These are phyloP conservation scores for Pelecanus crispus DNA, from an alignment of 2,113 vertebrate species.

Conservation along the genomic window DNA sequence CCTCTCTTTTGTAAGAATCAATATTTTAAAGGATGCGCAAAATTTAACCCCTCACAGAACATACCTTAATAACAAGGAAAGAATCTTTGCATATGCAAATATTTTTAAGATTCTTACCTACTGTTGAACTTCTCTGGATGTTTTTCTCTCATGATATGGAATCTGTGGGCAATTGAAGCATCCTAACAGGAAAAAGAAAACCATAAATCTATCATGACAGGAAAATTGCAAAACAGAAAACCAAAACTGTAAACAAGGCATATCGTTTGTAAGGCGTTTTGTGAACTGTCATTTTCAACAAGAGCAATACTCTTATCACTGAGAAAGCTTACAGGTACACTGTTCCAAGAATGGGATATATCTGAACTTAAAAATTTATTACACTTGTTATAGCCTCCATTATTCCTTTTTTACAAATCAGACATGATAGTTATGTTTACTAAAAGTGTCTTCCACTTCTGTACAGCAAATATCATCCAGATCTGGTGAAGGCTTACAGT, in stretches of 20 bases:
- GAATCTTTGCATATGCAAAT: not conserved
- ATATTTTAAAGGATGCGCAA: not conserved
- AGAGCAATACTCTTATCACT: not conserved
- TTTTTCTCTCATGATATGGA: slow-evolving; percentile 96
- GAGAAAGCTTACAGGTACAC: not conserved
- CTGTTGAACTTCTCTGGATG: slow-evolving; percentile 97
- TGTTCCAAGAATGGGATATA: not conserved
- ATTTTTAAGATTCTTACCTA: slow-evolving; percentile 68
- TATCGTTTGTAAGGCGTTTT: not conserved
- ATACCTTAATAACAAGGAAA: not conserved
- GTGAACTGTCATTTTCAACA: not conserved
- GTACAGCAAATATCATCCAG: not conserved
- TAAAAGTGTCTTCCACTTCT: not conserved
- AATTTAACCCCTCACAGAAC: not conserved
- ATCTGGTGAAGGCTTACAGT: not conserved
- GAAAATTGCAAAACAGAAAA: not conserved
- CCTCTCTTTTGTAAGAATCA: not conserved
- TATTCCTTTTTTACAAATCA: not conserved
- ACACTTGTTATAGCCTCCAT: not conserved
- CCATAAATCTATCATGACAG: not conserved
- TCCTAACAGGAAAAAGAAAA: slow-evolving; percentile 73
- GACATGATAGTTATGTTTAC: not conserved
- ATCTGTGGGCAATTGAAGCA: slow-evolving; percentile 93
- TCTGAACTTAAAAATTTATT: not conserved
- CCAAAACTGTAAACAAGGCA: not conserved